These are phyloP conservation scores for Nylanderia fulva DNA, from an alignment of 1,140 invertebrate species.

Conservation along the genomic window DNA sequence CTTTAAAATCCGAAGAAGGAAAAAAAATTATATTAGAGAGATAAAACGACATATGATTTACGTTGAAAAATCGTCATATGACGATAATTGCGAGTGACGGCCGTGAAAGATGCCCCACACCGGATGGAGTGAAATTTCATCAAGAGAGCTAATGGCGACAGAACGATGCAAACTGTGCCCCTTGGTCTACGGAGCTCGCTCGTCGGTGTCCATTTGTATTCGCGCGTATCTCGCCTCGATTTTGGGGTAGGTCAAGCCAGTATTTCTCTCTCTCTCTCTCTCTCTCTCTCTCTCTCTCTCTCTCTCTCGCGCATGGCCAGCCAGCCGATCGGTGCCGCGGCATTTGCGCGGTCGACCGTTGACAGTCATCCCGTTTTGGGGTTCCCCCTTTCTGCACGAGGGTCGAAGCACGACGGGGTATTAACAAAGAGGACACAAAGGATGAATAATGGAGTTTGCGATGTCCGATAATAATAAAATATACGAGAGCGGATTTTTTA, in stretches of 20 bases:
- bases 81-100: constrained; percentile 7
- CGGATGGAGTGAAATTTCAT: constrained; percentile 60
- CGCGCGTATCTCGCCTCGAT: constrained; percentile 39
- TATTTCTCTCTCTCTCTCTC: constrained; percentile 16
- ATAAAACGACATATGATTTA: neutral
- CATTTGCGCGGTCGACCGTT: constrained; percentile 48
- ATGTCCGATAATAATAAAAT: constrained; percentile 18
- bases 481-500: neutral
- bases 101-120: neutral
- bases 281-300: constrained; percentile 14
- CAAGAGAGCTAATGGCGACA: constrained; percentile 32
- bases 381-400: constrained; percentile 21
- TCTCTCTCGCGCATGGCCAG: constrained; percentile 40
- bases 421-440: neutral
- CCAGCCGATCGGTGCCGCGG: constrained; percentile 25
- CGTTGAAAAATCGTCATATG: neutral
- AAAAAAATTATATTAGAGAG: no score
- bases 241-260: constrained; percentile 62
- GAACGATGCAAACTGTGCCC: constrained; percentile 2
- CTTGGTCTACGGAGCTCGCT: constrained; percentile 16
- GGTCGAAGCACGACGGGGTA: neutral
- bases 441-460: neutral
- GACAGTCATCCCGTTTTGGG: constrained; percentile 39
- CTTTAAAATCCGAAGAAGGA: no score
- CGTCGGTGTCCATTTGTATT: constrained; percentile 47